Percentiles rank a stretch among this genome's conserved stretches.
These are phyloP conservation scores for Melanerpes aurifrons DNA, from an alignment of 2,113 vertebrate genomes.

Conservation along the genomic window DNA sequence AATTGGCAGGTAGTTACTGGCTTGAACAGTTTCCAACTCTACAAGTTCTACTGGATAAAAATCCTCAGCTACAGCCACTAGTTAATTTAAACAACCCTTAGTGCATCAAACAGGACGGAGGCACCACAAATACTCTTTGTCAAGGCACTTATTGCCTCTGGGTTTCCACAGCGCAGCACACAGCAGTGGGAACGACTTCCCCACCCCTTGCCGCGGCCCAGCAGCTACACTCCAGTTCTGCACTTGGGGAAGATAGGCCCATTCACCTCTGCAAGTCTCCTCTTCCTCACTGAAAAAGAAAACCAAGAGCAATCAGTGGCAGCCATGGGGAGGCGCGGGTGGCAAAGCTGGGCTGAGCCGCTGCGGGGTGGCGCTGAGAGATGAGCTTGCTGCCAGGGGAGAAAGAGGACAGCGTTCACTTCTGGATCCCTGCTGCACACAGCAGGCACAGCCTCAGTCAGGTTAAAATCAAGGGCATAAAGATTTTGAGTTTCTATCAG, in stretches of 20 bases:
- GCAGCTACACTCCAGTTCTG: slow-evolving; percentile 89
- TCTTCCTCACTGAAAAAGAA: slow-evolving; percentile 91
- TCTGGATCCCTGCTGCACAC: neutral
- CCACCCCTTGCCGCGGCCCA: neutral
- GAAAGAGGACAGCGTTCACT: neutral
- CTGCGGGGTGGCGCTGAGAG: neutral
- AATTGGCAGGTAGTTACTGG: slow-evolving; percentile 7
- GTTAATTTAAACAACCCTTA: slow-evolving; percentile 69
- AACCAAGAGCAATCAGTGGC: slow-evolving; percentile 14
- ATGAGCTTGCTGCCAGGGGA: neutral
- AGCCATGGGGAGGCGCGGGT: accelerated
- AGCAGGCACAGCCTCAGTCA: neutral
- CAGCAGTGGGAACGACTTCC: slow-evolving; percentile 7
- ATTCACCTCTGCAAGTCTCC: slow-evolving; percentile 88
- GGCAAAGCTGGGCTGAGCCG: neutral
- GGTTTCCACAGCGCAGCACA: slow-evolving; percentile 59
- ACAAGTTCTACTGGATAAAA: slow-evolving; percentile 68
- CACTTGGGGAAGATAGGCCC: slow-evolving; percentile 97
- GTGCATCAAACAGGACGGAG: slow-evolving; percentile 75
- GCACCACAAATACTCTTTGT: slow-evolving; percentile 69
- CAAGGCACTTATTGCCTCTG: slow-evolving; percentile 65
- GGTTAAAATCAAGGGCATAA: neutral
- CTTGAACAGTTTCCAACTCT: slow-evolving; percentile 64
- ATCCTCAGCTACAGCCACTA: slow-evolving; percentile 73
- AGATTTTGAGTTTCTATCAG: neutral